Evolutionary conservation across 2,797 vertebrate genomes (phyloP).

Genomic region (Mionectes olivaceus): DNA sequence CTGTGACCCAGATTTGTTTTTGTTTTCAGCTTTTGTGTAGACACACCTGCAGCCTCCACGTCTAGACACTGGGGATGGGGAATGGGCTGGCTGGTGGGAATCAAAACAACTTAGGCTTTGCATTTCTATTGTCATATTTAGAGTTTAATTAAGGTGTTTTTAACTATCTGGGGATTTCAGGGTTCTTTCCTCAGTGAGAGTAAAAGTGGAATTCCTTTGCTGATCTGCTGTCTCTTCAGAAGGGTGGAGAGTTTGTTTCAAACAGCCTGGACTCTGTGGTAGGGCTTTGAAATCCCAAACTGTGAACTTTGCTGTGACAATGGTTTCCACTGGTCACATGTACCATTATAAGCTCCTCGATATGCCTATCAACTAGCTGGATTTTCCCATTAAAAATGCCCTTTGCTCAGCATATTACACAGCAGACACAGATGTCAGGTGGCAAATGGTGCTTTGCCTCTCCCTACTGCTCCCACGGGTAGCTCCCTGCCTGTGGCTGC

Average conservation of each 20-base stretch:
- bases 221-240: background rate
- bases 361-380: background rate
- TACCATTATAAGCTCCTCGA: background rate
- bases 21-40: background rate
- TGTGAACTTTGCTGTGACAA: background rate
- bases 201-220: background rate
- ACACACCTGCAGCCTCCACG: background rate
- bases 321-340: background rate
- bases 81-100: background rate
- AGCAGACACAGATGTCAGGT: background rate
- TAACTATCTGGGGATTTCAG: background rate
- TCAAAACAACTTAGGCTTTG: background rate
- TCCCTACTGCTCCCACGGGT: fast-evolving
- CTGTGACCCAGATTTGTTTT: background rate
- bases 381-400: background rate
- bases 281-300: background rate
- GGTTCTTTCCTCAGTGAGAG: background rate
- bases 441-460: background rate
- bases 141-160: background rate
- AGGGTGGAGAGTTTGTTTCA: background rate
- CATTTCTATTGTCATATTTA: background rate
- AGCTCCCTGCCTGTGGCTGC: background rate
- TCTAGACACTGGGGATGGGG: background rate
- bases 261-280: background rate
- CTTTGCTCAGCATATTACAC: background rate